These are phyloP conservation scores for Drosophila mulleri DNA, from an alignment of 2,888 invertebrate genomes.

Conservation along the genomic window DNA sequence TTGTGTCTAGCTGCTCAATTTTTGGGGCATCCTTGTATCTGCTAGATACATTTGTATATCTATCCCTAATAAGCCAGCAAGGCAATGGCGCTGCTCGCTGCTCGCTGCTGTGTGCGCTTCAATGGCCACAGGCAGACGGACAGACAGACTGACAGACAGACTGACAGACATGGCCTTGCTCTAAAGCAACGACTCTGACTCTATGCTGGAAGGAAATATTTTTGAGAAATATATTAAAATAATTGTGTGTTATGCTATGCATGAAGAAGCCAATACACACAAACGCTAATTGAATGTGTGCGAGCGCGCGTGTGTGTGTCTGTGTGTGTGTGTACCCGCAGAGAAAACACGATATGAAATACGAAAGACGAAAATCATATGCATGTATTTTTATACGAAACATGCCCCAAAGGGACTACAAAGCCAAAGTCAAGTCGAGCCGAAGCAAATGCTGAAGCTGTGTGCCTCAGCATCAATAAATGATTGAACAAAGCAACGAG, in stretches of 20 bases:
- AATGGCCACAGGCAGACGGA: slow-evolving; percentile 32
- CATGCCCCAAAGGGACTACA: slow-evolving; percentile 73
- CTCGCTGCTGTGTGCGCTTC: slow-evolving; percentile 34
- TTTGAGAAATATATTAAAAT: slow-evolving; percentile 53
- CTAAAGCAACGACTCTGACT: slow-evolving; percentile 41
- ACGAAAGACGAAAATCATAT: slow-evolving; percentile 56
- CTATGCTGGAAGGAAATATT: slow-evolving; percentile 24
- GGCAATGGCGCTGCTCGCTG: slow-evolving; percentile 31
- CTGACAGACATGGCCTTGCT: slow-evolving; percentile 19
- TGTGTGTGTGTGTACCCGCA: slow-evolving; percentile 30
- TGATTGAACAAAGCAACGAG: slow-evolving; percentile 75
- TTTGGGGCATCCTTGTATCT: slow-evolving; percentile 44
- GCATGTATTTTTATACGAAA: slow-evolving; percentile 63
- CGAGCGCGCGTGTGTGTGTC: background rate
- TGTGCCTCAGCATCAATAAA: slow-evolving; percentile 66
- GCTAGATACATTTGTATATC: slow-evolving; percentile 64
- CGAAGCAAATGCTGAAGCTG: slow-evolving; percentile 24
- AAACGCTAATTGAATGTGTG: slow-evolving; percentile 57
- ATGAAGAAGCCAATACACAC: slow-evolving; percentile 50
- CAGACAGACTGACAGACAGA: too few species aligned
- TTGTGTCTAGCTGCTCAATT: slow-evolving; percentile 60
- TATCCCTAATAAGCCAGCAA: slow-evolving; percentile 55
- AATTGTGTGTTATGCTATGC: slow-evolving; percentile 60
- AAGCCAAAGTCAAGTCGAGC: slow-evolving; percentile 55
- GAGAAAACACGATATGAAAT: slow-evolving; percentile 48